Base-by-base conservation (phyloP, 2,797 vertebrate genomes). In the Amblyraja radiata region DNA sequence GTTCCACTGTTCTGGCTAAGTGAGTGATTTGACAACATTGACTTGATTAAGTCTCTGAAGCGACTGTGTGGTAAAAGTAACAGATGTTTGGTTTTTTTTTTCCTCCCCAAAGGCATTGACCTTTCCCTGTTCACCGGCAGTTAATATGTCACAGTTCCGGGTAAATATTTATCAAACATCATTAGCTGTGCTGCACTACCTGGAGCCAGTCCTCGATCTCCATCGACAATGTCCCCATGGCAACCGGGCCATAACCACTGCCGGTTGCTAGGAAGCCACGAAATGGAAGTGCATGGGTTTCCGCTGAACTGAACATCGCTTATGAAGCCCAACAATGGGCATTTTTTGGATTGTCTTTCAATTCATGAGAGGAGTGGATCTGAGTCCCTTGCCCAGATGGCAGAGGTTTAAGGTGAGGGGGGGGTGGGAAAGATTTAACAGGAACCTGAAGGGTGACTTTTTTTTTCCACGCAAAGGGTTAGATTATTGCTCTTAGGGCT, bases 71-170 rank as follows among this genome's bases (percentile, higher is more conserved):
- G 79, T 61, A 32, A 71, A 83, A 88, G 90, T 77, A 65, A 76
- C 80, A 93, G 93, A 88, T 93, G 93, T 92, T 54, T 54, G 5
- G 4, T n/a, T 65, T 18, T 86, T 84, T 93, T 23, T 86, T 84
- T 93, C 73, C 71, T 54, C 46, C 46, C 46, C 46, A 54, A 86
- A 58, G 78, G 39, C 68, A 65, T 77, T 92, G 93, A 93, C 90
- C 93, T 91, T 93, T 9, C 84, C 16, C 21, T 93, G 79, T 46
- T 80, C 84, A 46, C 63, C 61, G 93, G 79, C 28, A 86, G 90
- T 93, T 93, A 93, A 93, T 94, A 92, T 93, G 68, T 93, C 73
- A 93, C 86, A 83, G 90, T 68, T 83, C 86, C 90, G 83, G 77
- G 39, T 73, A 88, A 93, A 90, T 81, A 76, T 81, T 84, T 93